Base-by-base conservation (phyloP, 2,113 vertebrate genomes). In the Pterocles orientalis region DNA sequence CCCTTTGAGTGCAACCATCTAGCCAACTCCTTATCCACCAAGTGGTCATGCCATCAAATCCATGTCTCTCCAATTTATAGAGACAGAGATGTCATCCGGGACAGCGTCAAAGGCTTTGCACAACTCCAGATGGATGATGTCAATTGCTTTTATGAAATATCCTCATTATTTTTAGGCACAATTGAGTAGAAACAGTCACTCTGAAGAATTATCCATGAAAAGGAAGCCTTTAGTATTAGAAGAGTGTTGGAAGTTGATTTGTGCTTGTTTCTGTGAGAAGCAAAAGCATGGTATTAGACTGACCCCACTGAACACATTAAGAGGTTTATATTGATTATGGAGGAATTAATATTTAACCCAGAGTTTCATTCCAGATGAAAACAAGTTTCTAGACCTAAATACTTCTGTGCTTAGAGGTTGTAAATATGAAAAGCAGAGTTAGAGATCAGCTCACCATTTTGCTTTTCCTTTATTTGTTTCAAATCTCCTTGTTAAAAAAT, bases 201-300 rank as follows among this genome's bases (percentile, higher is more conserved):
- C 97, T 90, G 82, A 95, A 82, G 11, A 75, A 92, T 96, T 94
- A 75, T 66, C 69, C 48, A 86, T 85, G 75, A 80, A 92, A 96
- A 96, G 94, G 82, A 93, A 96, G 92, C 83, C 97, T 97, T 96
- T 92, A 95, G 94, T 96, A 95, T 91, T 95, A 94, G 77, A 94
- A 94, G 91, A 86, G 43, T 87, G 91, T 93, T 94, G 77, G 91
- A 94, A 95, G 86, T 68, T 95, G 58, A 41, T 96, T 85, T 73
- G 58, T 54, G 34, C 77, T 96, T 91, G 72, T 82, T 97, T 92
- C 97, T 98, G 65, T 93, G 85, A 95, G 88, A 96, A 96, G 88
- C 61, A 97, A 96, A 96, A 96, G 66, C 45, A 10, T 9, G 21
- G 29, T 26, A 2, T 82, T 92, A 77, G 41, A 23, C 28, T 92